Conservation (phyloP, 92 coral and sea anemone genomes). For the Porites divaricata region DNA sequence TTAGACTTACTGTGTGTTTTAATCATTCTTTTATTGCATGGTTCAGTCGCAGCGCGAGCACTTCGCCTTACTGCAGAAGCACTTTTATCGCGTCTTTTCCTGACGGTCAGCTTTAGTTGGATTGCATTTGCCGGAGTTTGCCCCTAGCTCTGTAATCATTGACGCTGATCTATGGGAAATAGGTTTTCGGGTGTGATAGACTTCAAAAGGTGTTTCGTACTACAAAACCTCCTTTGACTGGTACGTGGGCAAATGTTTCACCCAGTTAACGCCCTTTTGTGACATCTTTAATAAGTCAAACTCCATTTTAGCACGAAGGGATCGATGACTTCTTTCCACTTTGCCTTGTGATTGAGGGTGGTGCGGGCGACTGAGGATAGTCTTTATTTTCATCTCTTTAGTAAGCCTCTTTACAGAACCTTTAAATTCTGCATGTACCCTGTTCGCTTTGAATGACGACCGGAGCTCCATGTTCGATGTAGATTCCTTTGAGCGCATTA, state of each 20-base stretch:
- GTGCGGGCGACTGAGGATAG: too few relatives aligned
- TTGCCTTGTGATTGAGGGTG: slow-evolving; percentile 42
- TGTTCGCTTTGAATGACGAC: too few relatives aligned
- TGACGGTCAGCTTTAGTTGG: slow-evolving; percentile 26
- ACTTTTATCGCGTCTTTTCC: slow-evolving; percentile 13
- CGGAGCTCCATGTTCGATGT: too few relatives aligned
- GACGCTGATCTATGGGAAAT: not conserved
- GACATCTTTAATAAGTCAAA: slow-evolving; percentile 41
- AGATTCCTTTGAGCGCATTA: too few relatives aligned
- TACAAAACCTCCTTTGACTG: slow-evolving; percentile 32
- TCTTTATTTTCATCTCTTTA: too few relatives aligned
- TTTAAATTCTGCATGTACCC: too few relatives aligned
- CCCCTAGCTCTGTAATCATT: not conserved
- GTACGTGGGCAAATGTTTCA: slow-evolving; percentile 4
- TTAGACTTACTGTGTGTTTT: not conserved
- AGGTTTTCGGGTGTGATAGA: slow-evolving; percentile 4
- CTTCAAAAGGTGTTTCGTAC: slow-evolving; percentile 21
- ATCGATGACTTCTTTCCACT: slow-evolving; percentile 35
- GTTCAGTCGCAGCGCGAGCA: slow-evolving; percentile 1
- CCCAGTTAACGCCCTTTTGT: slow-evolving; percentile 35
- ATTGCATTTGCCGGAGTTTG: not conserved
- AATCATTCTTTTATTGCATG: slow-evolving; percentile 4
- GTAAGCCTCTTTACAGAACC: too few relatives aligned
- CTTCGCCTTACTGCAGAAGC: not conserved
- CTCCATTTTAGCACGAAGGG: slow-evolving; percentile 34